Percentiles rank a stretch among this genome's conserved stretches.
Evolutionary conservation across 92 coral and sea anemone genomes (phyloP).

Genomic region (Epizoanthus fatuus): DNA sequence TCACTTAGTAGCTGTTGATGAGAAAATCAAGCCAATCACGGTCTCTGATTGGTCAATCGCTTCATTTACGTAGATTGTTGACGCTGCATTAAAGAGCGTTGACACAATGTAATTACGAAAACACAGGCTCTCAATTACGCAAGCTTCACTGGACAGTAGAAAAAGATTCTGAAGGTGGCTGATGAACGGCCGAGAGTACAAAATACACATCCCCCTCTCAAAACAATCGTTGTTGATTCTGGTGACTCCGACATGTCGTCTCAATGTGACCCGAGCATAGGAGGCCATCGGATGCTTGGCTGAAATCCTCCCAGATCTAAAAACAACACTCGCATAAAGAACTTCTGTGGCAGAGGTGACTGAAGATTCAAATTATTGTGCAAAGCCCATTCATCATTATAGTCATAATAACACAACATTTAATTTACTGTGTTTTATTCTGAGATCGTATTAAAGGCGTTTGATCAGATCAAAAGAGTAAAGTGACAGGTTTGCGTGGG

Average conservation of each 20-base stretch:
- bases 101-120: constrained; percentile 98
- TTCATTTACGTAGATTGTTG: constrained; percentile 98
- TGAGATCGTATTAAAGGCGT: constrained; percentile 58
- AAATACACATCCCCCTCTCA: constrained; percentile 77
- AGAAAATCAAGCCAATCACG: constrained; percentile 94
- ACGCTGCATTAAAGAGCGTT: constrained; percentile 95
- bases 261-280: neutral
- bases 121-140: constrained; percentile 97
- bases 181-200: constrained; percentile 72
- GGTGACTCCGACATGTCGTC: constrained; percentile 2
- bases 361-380: constrained; percentile 17
- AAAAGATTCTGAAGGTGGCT: constrained; percentile 20
- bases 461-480: constrained; percentile 20
- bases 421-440: constrained; percentile 29
- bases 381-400: neutral
- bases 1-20: constrained; percentile 97
- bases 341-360: constrained; percentile 12
- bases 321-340: constrained; percentile 7
- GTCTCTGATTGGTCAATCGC: constrained; percentile 82
- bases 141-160: constrained; percentile 39
- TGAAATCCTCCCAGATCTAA: constrained; percentile 9
- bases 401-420: constrained; percentile 24
- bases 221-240: constrained; percentile 86
- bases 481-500: constrained; percentile 73
- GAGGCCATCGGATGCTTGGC: neutral